Evolutionary conservation across 2,113 vertebrate species (phyloP).

Genomic region (Catharus bicknelli): DNA sequence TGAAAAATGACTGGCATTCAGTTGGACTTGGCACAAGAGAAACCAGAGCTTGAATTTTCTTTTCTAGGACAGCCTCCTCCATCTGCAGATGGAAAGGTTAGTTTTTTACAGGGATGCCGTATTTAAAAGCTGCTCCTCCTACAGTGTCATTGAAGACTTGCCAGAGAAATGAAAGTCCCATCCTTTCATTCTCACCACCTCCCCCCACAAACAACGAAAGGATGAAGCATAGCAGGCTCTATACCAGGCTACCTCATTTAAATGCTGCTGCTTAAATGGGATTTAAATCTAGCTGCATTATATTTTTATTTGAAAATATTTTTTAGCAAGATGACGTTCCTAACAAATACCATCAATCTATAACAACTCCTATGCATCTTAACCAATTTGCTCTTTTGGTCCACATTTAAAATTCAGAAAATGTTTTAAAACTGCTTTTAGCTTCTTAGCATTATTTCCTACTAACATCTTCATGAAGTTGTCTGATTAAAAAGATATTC

Average conservation of each 20-base stretch:
- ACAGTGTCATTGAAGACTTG: conserved; percentile 25
- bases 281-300: not conserved
- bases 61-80: conserved; percentile 49
- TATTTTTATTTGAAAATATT: not conserved
- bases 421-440: not conserved
- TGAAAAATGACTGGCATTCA: conserved; percentile 38
- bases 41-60: conserved; percentile 28
- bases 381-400: not conserved
- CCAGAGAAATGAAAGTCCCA: conserved; percentile 7
- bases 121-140: conserved; percentile 36
- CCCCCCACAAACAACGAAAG: not conserved
- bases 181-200: not conserved
- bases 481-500: not conserved
- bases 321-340: not conserved
- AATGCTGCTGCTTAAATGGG: not conserved
- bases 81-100: conserved; percentile 20
- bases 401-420: not conserved
- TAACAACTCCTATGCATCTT: not conserved
- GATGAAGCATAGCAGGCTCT: not conserved
- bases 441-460: not conserved
- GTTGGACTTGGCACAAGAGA: conserved; percentile 3
- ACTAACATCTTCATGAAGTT: not conserved
- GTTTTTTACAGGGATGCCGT: not conserved
- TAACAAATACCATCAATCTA: not conserved
- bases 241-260: not conserved